Percentiles rank a stretch among this genome's conserved stretches.
These are phyloP conservation scores for Smutsia gigantea DNA, from an alignment of 2,797 vertebrate genomes.

Conservation along the genomic window DNA sequence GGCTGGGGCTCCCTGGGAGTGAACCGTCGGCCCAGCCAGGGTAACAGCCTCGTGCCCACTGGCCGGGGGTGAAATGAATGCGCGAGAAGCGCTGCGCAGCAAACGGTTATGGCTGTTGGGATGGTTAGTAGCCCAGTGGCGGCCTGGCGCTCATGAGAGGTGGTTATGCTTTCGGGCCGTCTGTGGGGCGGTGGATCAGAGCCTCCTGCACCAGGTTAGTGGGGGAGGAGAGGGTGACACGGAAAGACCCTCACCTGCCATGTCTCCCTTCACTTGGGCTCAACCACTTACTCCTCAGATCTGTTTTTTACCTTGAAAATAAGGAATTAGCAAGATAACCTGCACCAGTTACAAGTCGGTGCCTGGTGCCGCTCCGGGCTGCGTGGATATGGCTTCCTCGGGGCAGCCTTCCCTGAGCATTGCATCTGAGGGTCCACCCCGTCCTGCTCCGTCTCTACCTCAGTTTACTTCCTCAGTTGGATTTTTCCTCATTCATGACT, in stretches of 20 bases:
- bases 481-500: neutral
- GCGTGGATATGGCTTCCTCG: accelerated
- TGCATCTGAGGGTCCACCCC: neutral
- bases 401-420: neutral
- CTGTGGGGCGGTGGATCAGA: neutral
- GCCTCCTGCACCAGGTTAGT: neutral
- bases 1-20: neutral
- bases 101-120: neutral
- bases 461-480: neutral
- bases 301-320: neutral
- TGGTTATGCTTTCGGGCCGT: neutral
- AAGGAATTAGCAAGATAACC: neutral
- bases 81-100: neutral
- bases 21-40: neutral
- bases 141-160: neutral
- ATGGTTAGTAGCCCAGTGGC: neutral
- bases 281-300: neutral
- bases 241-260: neutral
- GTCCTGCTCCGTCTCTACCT: neutral
- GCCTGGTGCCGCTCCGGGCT: neutral
- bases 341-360: neutral
- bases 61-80: neutral
- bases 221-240: neutral
- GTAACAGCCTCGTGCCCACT: too few species aligned
- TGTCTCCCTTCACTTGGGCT: neutral